These are phyloP conservation scores for Epinotia ramella DNA, from an alignment of 2,888 invertebrate species.

Conservation along the genomic window DNA sequence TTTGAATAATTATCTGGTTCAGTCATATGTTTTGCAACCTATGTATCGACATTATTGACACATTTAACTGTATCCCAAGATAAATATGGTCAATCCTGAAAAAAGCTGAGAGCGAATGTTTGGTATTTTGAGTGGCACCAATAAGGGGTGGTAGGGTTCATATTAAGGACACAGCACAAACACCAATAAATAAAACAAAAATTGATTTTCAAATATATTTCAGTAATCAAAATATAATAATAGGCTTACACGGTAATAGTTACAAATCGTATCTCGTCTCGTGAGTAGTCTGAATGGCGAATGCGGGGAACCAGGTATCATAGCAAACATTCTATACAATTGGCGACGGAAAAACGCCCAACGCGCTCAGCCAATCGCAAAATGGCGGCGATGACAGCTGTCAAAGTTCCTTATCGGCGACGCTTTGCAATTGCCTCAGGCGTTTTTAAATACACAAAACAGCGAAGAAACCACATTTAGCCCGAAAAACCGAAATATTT, in stretches of 20 bases:
- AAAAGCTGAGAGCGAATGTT: too few species aligned
- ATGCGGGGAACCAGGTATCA: slow-evolving; percentile 46
- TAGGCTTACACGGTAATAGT: slow-evolving; percentile 84
- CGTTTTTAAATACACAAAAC: slow-evolving; percentile 45
- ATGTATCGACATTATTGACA: too few species aligned
- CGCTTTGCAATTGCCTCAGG: background rate
- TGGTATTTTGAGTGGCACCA: too few species aligned
- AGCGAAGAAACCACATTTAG: slow-evolving; percentile 53
- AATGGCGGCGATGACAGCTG: slow-evolving; percentile 45
- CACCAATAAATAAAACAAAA: slow-evolving; percentile 59
- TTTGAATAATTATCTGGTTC: too few species aligned
- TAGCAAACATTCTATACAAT: slow-evolving; percentile 43
- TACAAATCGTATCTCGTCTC: slow-evolving; percentile 81
- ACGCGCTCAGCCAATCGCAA: slow-evolving; percentile 43
- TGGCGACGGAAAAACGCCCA: slow-evolving; percentile 49
- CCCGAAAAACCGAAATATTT: slow-evolving; percentile 56
- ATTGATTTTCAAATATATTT: slow-evolving; percentile 83
- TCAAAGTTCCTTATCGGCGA: slow-evolving; percentile 11
- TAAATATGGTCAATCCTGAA: too few species aligned
- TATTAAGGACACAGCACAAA: slow-evolving; percentile 24
- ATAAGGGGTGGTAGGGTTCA: too few species aligned
- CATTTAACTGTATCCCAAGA: too few species aligned
- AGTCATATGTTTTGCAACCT: too few species aligned
- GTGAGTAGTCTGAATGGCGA: slow-evolving; percentile 58
- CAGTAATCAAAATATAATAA: slow-evolving; percentile 86